Evolutionary conservation across 2,888 invertebrate genomes (phyloP).

Genomic region (Cryptocephalus primarius): DNA sequence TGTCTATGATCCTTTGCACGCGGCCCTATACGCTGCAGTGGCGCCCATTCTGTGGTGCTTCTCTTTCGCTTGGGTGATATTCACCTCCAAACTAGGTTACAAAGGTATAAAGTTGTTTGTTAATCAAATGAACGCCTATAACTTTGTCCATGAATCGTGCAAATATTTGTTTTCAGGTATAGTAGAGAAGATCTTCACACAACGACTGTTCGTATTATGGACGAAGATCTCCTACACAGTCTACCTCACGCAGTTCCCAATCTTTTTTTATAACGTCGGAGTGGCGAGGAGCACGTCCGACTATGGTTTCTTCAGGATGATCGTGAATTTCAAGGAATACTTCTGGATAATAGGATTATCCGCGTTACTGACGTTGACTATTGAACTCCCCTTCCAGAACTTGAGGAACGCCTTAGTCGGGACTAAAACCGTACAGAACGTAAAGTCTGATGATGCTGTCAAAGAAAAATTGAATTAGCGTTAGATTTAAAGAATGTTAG

Average conservation of each 20-base stretch:
- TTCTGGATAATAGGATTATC: constrained; percentile 46
- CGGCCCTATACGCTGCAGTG: constrained; percentile 58
- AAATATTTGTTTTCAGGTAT: constrained; percentile 36
- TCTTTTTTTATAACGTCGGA: constrained; percentile 60
- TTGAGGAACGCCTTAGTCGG: constrained; percentile 45
- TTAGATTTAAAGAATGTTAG: too few relatives aligned
- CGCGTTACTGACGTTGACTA: constrained; percentile 45
- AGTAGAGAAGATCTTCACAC: constrained; percentile 44
- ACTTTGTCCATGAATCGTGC: neutral
- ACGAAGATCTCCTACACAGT: constrained; percentile 61
- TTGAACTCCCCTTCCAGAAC: constrained; percentile 60
- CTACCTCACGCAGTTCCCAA: constrained; percentile 60
- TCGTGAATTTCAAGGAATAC: constrained; percentile 50
- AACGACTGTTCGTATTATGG: constrained; percentile 50
- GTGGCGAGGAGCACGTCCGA: constrained; percentile 45
- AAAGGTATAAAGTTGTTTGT: constrained; percentile 31
- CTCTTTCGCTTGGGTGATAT: constrained; percentile 56
- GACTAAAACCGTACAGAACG: constrained; percentile 11
- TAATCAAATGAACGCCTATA: too few relatives aligned
- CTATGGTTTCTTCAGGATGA: constrained; percentile 45
- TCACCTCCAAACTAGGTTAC: constrained; percentile 51
- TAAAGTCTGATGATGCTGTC: neutral
- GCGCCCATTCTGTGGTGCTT: constrained; percentile 59
- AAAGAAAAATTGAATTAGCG: neutral
- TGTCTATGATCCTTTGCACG: constrained; percentile 49